A percentile compares a stretch with the other conserved stretches of the same genome.
phyloP scores from a whole-genome alignment of 2,888 invertebrate genomes.

The Caradrina clavipalpis region DNA sequence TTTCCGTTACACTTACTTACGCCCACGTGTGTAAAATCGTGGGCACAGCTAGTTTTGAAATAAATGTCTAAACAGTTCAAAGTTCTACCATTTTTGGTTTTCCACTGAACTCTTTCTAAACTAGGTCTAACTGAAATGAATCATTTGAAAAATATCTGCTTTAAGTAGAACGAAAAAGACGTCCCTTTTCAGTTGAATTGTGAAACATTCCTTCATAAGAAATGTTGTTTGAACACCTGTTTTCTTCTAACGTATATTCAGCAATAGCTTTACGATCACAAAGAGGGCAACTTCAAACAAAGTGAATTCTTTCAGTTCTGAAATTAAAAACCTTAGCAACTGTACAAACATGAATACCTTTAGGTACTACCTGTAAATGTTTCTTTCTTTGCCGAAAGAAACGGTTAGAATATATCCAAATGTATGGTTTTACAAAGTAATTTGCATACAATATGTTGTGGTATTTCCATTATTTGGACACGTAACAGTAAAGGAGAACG shows the following conservation, averaged over 20 bases:
- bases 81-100: background rate
- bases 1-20: too few species aligned
- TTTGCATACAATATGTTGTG: background rate
- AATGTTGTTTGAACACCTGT: slow-evolving; percentile 77
- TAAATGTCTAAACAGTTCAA: background rate
- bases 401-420: slow-evolving; percentile 12
- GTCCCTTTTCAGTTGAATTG: slow-evolving; percentile 52
- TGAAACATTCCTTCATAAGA: slow-evolving; percentile 63
- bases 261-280: slow-evolving; percentile 67
- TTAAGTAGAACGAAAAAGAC: slow-evolving; percentile 6
- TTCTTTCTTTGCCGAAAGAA: slow-evolving; percentile 15
- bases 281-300: slow-evolving; percentile 79
- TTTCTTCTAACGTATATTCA: slow-evolving; percentile 73
- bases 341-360: slow-evolving; percentile 68
- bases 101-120: background rate
- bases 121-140: slow-evolving; percentile 7
- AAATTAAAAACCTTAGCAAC: slow-evolving; percentile 69
- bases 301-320: slow-evolving; percentile 69
- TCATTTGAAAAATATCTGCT: slow-evolving; percentile 11
- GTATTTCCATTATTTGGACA: slow-evolving; percentile 17
- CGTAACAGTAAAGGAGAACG: background rate
- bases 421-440: slow-evolving; percentile 1
- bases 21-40: too few species aligned
- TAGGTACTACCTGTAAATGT: too few species aligned
- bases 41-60: too few species aligned